These are phyloP conservation scores for Sprattus sprattus DNA, from an alignment of 2,113 vertebrate genomes.

Conservation along the genomic window DNA sequence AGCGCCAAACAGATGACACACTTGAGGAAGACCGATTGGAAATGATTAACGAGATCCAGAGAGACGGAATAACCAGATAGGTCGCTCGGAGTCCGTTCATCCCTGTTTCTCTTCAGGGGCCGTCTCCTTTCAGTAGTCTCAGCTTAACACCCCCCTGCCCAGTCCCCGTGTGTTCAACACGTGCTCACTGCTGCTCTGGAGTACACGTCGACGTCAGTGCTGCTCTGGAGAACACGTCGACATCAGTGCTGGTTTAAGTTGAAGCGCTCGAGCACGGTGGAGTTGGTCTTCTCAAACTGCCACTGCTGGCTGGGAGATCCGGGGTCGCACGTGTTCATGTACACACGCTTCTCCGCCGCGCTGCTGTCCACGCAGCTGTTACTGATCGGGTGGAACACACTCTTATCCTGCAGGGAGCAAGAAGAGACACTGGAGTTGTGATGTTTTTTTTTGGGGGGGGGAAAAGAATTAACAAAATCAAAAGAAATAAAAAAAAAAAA, in stretches of 20 bases:
- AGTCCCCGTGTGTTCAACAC: not conserved
- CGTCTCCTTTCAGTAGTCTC: not conserved
- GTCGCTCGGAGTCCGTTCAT: not conserved
- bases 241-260: slow-evolving; percentile 69
- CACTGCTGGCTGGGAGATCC: slow-evolving; percentile 79
- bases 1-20: too few relatives aligned
- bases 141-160: not conserved
- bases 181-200: not conserved
- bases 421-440: not conserved
- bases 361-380: slow-evolving; percentile 84
- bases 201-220: not conserved
- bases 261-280: slow-evolving; percentile 79
- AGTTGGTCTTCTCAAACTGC: slow-evolving; percentile 84
- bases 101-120: not conserved
- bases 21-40: too few relatives aligned
- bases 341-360: slow-evolving; percentile 75
- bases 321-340: slow-evolving; percentile 81
- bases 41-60: too few relatives aligned
- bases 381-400: slow-evolving; percentile 80
- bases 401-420: slow-evolving; percentile 74
- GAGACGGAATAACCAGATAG: not conserved
- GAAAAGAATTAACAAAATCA: too few relatives aligned
- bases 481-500: too few relatives aligned
- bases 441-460: too few relatives aligned
- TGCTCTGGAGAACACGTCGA: too few relatives aligned